phyloP scores from a whole-genome alignment of 2,797 vertebrate genomes.

The Sarcophilus harrisii region DNA sequence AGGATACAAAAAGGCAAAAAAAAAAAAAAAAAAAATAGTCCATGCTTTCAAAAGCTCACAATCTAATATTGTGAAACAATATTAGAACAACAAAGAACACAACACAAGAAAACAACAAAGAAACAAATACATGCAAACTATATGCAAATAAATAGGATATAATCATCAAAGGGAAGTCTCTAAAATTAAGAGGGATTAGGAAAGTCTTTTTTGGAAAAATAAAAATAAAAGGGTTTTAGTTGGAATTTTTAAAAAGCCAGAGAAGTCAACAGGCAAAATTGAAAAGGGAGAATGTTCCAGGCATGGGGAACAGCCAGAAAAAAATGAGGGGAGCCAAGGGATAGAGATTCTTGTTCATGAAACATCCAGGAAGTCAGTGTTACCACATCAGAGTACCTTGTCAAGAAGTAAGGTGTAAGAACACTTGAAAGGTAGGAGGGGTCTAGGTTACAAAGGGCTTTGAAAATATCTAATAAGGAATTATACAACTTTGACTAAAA shows the following conservation, averaged over 20 bases:
- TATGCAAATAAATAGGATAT: neutral
- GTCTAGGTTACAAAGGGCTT: neutral
- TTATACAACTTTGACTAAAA: neutral
- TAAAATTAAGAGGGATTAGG: neutral
- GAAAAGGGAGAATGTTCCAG: neutral
- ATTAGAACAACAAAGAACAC: too few species aligned
- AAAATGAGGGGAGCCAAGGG: neutral
- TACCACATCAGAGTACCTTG: neutral
- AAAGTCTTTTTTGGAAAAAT: neutral
- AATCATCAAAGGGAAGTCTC: neutral
- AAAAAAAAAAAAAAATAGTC: too few species aligned
- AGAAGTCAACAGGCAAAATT: neutral
- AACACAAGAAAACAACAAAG: neutral
- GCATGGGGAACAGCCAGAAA: neutral
- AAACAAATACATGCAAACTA: neutral
- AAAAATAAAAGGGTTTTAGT: neutral
- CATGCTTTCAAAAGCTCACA: neutral
- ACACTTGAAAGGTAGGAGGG: neutral
- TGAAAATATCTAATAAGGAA: neutral
- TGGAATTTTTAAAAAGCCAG: neutral
- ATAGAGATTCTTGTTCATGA: neutral
- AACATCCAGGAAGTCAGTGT: neutral
- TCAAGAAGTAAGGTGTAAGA: neutral
- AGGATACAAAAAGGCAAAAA: too few species aligned
- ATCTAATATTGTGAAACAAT: too few species aligned